A percentile compares a stretch with the other conserved stretches of the same genome.
Conservation (phyloP, 2,113 vertebrate species). For the Plecturocebus donacophilus region DNA sequence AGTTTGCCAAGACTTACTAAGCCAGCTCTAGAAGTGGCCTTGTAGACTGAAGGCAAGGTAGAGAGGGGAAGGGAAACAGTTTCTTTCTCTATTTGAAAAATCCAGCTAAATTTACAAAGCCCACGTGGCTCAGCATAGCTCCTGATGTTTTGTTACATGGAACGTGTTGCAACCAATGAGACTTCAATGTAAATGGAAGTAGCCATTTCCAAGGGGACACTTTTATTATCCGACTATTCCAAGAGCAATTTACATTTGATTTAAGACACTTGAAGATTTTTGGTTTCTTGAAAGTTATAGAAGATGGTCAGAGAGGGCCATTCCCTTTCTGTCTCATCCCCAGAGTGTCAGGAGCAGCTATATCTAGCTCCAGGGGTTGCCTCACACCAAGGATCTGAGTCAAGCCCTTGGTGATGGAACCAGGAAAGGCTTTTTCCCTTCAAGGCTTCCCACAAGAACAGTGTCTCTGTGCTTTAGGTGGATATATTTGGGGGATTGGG, state of each 20-base stretch:
- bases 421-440: not conserved
- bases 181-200: not conserved
- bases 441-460: not conserved
- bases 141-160: not conserved
- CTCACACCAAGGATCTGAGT: not conserved
- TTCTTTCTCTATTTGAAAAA: conserved; percentile 38
- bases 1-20: conserved; percentile 19
- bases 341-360: not conserved
- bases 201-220: not conserved
- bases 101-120: conserved; percentile 24
- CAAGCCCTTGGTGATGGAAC: not conserved
- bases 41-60: not conserved
- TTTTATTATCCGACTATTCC: not conserved
- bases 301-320: not conserved
- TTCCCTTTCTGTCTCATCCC: not conserved
- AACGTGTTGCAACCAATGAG: not conserved
- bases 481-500: not conserved
- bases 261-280: not conserved
- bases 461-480: not conserved
- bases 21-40: not conserved
- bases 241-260: not conserved
- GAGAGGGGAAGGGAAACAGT: conserved; percentile 34
- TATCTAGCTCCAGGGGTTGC: not conserved
- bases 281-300: not conserved
- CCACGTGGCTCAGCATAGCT: not conserved